Percentiles rank a stretch among this genome's conserved stretches.
These are phyloP conservation scores for Julus scandinavius DNA, from an alignment of 2,888 invertebrate species.

Conservation along the genomic window DNA sequence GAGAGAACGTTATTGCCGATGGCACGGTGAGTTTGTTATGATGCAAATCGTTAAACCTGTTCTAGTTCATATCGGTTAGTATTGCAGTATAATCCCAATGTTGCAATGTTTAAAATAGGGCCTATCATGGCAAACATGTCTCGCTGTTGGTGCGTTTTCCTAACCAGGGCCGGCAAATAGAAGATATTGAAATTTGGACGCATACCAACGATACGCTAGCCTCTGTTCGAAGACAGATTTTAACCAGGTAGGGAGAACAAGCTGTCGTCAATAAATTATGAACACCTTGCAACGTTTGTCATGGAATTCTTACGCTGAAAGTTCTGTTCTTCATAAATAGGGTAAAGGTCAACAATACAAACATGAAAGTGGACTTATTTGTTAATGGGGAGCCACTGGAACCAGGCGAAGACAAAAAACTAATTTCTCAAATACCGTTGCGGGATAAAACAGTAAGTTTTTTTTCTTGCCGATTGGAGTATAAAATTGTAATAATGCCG, in stretches of 20 bases:
- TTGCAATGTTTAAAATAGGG: constrained; percentile 69
- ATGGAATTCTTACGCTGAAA: constrained; percentile 37
- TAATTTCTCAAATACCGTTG: constrained; percentile 84
- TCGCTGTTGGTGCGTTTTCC: constrained; percentile 87
- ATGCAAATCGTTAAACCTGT: no score
- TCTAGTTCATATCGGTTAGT: neutral
- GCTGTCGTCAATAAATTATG: neutral
- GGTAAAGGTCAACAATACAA: constrained; percentile 70
- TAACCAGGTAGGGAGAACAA: constrained; percentile 59
- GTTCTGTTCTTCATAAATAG: constrained; percentile 62
- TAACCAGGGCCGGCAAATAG: constrained; percentile 82
- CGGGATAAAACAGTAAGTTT: constrained; percentile 86
- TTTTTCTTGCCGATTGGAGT: neutral
- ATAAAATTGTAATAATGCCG: neutral
- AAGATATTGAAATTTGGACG: constrained; percentile 91
- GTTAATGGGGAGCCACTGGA: constrained; percentile 89
- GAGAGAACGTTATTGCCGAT: constrained; percentile 91
- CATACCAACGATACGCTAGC: constrained; percentile 95
- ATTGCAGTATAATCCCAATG: neutral
- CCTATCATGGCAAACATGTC: constrained; percentile 90
- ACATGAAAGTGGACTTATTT: constrained; percentile 90
- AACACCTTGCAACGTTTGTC: neutral
- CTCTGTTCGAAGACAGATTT: constrained; percentile 76
- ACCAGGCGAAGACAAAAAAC: constrained; percentile 85
- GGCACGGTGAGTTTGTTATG: constrained; percentile 71